These are phyloP conservation scores for Chesias legatella DNA, from an alignment of 2,888 invertebrate species.

Conservation along the genomic window DNA sequence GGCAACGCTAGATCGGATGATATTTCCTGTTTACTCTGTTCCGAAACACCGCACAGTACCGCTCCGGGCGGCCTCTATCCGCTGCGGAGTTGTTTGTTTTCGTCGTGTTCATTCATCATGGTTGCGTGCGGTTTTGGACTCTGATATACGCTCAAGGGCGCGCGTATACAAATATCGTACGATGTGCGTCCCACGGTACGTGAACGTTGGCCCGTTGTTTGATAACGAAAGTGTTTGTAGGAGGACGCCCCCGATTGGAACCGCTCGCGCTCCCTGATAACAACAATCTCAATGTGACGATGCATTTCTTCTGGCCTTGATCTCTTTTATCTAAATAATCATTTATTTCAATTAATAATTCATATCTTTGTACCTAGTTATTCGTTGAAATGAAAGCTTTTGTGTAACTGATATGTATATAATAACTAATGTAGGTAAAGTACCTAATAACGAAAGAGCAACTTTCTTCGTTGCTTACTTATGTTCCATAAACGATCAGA, in stretches of 20 bases:
- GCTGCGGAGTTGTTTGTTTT: constrained; percentile 23
- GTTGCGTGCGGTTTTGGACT: constrained; percentile 22
- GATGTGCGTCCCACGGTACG: constrained; percentile 19
- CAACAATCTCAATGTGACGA: constrained; percentile 1
- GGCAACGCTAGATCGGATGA: too few relatives aligned
- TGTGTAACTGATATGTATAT: too few relatives aligned
- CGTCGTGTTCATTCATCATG: constrained; percentile 46
- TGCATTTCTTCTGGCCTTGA: constrained; percentile 14
- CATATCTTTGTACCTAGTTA: too few relatives aligned
- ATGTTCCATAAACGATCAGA: too few relatives aligned
- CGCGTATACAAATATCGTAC: constrained; percentile 32
- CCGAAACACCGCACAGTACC: too few relatives aligned
- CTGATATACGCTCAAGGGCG: constrained; percentile 62
- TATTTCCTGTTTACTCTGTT: background rate
- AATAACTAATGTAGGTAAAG: too few relatives aligned
- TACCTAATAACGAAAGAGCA: too few relatives aligned
- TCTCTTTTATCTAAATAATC: constrained; percentile 3
- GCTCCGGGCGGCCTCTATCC: constrained; percentile 35
- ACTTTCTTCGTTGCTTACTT: too few relatives aligned
- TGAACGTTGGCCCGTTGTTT: constrained; percentile 8
- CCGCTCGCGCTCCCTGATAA: constrained; percentile 5
- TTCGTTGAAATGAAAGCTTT: too few relatives aligned
- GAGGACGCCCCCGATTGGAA: constrained; percentile 15
- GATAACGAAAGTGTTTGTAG: constrained; percentile 21
- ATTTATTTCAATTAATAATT: too few relatives aligned